phyloP scores from a whole-genome alignment of 2,888 invertebrate species.

The Mamestra brassicae region DNA sequence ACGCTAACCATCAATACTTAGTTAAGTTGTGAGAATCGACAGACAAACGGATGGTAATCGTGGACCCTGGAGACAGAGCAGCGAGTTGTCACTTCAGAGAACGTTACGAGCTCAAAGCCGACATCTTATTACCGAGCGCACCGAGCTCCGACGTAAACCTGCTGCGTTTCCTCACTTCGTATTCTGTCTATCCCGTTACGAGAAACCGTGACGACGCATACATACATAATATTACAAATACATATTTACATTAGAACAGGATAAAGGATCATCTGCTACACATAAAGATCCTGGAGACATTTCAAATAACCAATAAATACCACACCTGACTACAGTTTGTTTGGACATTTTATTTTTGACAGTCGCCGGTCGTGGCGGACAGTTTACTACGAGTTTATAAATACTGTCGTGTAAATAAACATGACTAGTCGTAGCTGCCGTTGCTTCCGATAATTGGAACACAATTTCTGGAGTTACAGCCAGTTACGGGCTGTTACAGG shows the following conservation, averaged over 20 bases:
- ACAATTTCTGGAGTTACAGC: conserved; percentile 59
- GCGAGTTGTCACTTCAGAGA: conserved; percentile 46
- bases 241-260: conserved; percentile 53
- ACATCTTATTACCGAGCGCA: conserved; percentile 56
- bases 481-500: conserved; percentile 63
- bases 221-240: conserved; percentile 56
- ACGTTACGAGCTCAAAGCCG: conserved; percentile 47
- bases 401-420: conserved; percentile 55
- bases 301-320: conserved; percentile 57
- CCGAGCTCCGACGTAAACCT: conserved; percentile 42
- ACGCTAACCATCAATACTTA: conserved; percentile 36
- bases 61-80: conserved; percentile 40
- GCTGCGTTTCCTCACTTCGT: conserved; percentile 53
- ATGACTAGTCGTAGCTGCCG: conserved; percentile 29
- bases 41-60: conserved; percentile 48
- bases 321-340: conserved; percentile 48
- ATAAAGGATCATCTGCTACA: conserved; percentile 48
- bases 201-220: conserved; percentile 58
- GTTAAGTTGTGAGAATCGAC: conserved; percentile 50
- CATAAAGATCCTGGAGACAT: conserved; percentile 40
- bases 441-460: conserved; percentile 68
- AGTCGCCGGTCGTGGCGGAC: conserved; percentile 47
- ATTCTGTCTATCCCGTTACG: conserved; percentile 58
- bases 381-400: conserved; percentile 59
- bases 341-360: conserved; percentile 63